Base-by-base conservation (phyloP, 2,797 vertebrate species). In the Phoebastria nigripes region DNA sequence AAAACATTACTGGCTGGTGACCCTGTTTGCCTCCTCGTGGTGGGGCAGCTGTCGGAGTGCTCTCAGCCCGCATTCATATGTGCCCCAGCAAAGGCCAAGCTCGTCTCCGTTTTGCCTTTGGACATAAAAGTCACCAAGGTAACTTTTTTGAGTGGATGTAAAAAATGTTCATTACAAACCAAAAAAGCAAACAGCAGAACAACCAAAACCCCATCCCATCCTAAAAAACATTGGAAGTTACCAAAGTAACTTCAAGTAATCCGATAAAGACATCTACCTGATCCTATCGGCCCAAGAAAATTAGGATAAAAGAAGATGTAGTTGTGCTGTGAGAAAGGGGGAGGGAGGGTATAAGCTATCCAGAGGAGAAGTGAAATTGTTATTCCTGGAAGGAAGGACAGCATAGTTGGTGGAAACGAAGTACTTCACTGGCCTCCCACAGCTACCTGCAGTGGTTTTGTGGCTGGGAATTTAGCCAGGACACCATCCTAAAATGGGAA, bases 271-370 rank as follows among this genome's bases (percentile, higher is more conserved):
- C 9, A 13, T 14, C 14, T 20, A 19, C 21, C 59, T 73, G 15
- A 90, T 19, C 9, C 28, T 44, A 1, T 4, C 2, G 2, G 31
- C 9, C 14, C 8, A 8, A 39, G 29, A 54, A 79, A 90, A 42
- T 4, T 0, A 0, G 25, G 15, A 19, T 18, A 5, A 33, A 56
- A 46, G 39, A 21, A 20, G 46, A 59, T n/a, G 47, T 1, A 13
- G 11, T 8, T 82, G 46, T 29, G 21, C 21, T 35, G 21, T 37
- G 42, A 51, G 94, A 61, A 70, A 59, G 35, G 33, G 6, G 11
- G 18, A 37, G 26, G 9, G 42, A 58, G 8, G 14, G 51, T 8
- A 29, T 3, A 4, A 24, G 24, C 17, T 52, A 11, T 35, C 67
- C 3, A 2, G 42, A 87, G 26, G 49, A 55, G 44, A 79, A 82